Evolutionary conservation across 1,140 invertebrate species (phyloP).

Genomic region (Leguminivora glycinivorella): DNA sequence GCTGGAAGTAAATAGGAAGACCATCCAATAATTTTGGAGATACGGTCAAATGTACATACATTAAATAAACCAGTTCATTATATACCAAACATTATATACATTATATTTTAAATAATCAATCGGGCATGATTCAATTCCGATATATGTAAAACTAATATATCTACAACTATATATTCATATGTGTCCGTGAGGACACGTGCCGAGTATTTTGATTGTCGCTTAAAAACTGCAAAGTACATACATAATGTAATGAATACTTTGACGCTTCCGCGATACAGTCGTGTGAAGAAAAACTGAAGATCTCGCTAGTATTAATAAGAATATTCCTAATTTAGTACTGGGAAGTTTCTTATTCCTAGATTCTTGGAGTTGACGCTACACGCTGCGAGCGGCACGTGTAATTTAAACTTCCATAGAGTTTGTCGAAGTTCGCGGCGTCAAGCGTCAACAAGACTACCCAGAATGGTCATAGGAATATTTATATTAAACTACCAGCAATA

Average conservation of each 20-base stretch:
- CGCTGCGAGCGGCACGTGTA: background rate
- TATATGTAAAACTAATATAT: conserved; percentile 10
- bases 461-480: background rate
- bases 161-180: conserved; percentile 23
- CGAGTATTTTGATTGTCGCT: conserved; percentile 11
- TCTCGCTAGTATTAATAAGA: background rate
- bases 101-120: background rate
- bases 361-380: background rate
- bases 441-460: background rate
- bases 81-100: conserved; percentile 24
- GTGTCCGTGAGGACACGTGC: background rate
- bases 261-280: background rate
- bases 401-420: background rate
- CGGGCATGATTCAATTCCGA: conserved; percentile 21
- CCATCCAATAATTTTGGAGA: background rate
- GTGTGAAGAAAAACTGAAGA: conserved; percentile 3
- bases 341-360: background rate
- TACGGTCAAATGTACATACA: background rate
- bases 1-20: conserved; percentile 22
- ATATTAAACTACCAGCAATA: conserved; percentile 27
- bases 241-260: conserved; percentile 9
- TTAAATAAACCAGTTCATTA: conserved; percentile 12
- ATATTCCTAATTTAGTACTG: background rate
- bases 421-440: background rate
- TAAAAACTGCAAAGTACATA: conserved; percentile 1